Evolutionary conservation across 2,113 vertebrate genomes (phyloP).

Genomic region (Etia nguti): DNA sequence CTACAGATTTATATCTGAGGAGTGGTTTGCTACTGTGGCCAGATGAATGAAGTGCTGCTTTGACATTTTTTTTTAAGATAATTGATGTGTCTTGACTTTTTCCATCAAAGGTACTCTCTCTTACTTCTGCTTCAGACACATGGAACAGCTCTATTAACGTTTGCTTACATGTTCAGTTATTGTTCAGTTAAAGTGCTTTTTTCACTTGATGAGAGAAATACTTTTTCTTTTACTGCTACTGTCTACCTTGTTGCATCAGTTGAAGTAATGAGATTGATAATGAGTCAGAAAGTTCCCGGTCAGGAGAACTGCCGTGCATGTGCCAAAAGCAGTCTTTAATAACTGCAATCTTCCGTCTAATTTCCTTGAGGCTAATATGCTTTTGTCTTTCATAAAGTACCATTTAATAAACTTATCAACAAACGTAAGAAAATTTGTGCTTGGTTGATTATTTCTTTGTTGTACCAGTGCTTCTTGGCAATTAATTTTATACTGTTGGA

Average conservation of each 20-base stretch:
- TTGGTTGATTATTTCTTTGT: background rate
- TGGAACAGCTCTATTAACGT: background rate
- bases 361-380: background rate
- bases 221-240: background rate
- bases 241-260: background rate
- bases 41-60: background rate
- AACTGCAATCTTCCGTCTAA: background rate
- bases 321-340: background rate
- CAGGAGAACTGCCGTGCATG: background rate
- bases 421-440: background rate
- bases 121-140: background rate
- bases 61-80: background rate
- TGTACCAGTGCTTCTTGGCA: background rate
- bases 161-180: background rate
- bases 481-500: background rate
- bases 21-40: background rate
- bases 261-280: background rate
- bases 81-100: constrained; percentile 12
- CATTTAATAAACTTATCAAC: background rate
- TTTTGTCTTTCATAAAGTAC: background rate
- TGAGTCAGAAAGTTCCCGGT: background rate
- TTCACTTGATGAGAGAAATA: background rate
- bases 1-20: constrained; percentile 28
- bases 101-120: background rate
- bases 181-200: background rate